Evolutionary conservation across 2,113 vertebrate species (phyloP).

Genomic region (Herpailurus yagouaroundi): DNA sequence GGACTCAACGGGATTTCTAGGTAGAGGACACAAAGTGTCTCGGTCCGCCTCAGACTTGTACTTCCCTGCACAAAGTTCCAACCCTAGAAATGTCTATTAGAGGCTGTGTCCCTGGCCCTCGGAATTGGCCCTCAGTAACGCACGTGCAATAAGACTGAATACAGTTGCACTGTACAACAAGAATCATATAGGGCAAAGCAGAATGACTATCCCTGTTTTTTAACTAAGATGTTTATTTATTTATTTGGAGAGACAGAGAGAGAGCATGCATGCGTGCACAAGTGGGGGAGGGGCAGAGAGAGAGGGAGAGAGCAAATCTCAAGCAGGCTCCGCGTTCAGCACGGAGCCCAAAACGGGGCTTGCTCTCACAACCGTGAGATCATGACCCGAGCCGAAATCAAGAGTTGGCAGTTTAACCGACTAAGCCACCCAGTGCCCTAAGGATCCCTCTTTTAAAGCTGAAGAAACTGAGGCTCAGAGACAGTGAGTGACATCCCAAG

Average conservation of each 20-base stretch:
- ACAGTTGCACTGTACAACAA: not conserved
- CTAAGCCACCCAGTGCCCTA: no score
- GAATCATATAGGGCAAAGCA: not conserved
- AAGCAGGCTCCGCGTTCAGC: no score
- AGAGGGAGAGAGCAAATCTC: no score
- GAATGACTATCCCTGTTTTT: not conserved
- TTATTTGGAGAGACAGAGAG: no score
- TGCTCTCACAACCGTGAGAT: no score
- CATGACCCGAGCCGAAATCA: no score
- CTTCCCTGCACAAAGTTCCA: not conserved
- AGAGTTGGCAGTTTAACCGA: no score
- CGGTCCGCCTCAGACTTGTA: not conserved
- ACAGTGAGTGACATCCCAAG: not conserved
- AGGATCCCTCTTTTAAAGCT: not conserved
- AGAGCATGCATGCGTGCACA: no score
- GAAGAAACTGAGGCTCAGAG: not conserved
- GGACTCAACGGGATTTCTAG: not conserved
- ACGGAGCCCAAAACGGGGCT: no score
- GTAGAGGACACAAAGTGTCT: not conserved
- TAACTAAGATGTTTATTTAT: no score
- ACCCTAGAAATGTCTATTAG: not conserved
- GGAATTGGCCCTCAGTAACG: not conserved
- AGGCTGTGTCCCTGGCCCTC: not conserved
- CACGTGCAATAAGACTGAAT: not conserved
- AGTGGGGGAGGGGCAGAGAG: no score